phyloP scores from a whole-genome alignment of 2,888 invertebrate species.

The Choristoneura rosaceana region DNA sequence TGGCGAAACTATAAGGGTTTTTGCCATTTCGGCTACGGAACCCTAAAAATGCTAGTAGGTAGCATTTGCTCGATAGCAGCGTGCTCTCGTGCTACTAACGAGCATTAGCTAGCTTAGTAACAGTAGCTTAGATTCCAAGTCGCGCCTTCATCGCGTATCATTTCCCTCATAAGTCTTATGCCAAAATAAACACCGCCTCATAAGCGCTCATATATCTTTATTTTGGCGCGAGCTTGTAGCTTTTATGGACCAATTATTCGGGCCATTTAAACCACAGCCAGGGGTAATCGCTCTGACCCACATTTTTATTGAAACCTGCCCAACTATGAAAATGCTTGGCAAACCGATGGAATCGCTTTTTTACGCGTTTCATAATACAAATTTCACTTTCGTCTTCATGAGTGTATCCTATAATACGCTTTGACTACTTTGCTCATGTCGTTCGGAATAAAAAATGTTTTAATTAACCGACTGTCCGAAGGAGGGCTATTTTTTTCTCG shows the following conservation, averaged over 20 bases:
- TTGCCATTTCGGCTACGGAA: too few species aligned
- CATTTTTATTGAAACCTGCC: slow-evolving; percentile 24
- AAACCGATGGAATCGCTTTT: slow-evolving; percentile 4
- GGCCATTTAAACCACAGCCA: slow-evolving; percentile 18
- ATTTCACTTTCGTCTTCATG: neutral
- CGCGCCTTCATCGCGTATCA: neutral
- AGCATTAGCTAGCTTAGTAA: too few species aligned
- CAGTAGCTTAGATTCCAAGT: too few species aligned
- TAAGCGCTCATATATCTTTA: slow-evolving; percentile 25
- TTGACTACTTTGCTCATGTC: too few species aligned
- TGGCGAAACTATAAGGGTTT: too few species aligned
- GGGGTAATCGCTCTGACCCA: slow-evolving; percentile 14
- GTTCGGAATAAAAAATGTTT: too few species aligned
- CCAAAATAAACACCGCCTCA: slow-evolving; percentile 2
- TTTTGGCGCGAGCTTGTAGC: slow-evolving; percentile 22
- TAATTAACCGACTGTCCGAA: too few species aligned
- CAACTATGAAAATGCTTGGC: slow-evolving; percentile 12
- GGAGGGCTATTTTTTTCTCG: too few species aligned
- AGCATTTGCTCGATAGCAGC: too few species aligned
- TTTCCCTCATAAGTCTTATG: neutral
- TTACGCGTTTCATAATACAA: neutral
- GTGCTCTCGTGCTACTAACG: too few species aligned
- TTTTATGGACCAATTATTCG: slow-evolving; percentile 33
- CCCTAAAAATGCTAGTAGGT: too few species aligned
- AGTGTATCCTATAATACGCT: too few species aligned